Percentiles rank a stretch among this genome's conserved stretches.
These are phyloP conservation scores for Pituophis catenifer DNA, from an alignment of 2,113 vertebrate genomes.

Conservation along the genomic window DNA sequence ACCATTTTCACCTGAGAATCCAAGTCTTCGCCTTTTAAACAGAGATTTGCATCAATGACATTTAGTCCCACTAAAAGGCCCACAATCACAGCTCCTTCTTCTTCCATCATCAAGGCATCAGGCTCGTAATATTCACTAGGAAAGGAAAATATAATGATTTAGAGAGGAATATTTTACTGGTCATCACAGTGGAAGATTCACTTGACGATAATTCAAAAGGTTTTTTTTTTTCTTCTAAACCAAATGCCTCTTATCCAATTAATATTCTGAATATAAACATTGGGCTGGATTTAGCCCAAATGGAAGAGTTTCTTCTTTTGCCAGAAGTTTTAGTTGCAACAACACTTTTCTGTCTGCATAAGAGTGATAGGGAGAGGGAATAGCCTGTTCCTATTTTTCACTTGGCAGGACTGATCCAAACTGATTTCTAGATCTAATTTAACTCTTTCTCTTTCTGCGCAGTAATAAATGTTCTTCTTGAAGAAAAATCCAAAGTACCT, in stretches of 20 bases:
- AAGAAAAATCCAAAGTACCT: conserved; percentile 71
- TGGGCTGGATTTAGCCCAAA: not conserved
- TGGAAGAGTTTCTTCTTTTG: not conserved
- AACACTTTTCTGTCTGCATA: not conserved
- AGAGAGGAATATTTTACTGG: not conserved
- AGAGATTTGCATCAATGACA: conserved; percentile 96
- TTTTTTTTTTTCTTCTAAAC: not conserved
- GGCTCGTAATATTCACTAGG: conserved; percentile 94
- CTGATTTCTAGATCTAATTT: not conserved
- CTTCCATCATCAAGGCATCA: conserved; percentile 90
- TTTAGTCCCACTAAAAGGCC: conserved; percentile 95
- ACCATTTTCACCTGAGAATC: conserved; percentile 86
- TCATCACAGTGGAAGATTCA: not conserved
- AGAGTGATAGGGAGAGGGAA: no score
- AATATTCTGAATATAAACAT: not conserved
- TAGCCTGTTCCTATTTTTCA: not conserved
- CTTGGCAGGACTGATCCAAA: not conserved
- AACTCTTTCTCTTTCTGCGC: not conserved
- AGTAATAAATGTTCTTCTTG: not conserved
- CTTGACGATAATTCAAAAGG: not conserved
- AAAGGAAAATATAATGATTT: conserved; percentile 34
- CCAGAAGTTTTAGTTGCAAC: not conserved
- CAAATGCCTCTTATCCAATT: not conserved
- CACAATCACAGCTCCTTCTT: conserved; percentile 92
- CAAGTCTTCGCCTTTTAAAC: conserved; percentile 97